Percentiles rank a stretch among this genome's conserved stretches.
phyloP scores from a whole-genome alignment of 2,888 invertebrate species.

The Thera obeliscata region DNA sequence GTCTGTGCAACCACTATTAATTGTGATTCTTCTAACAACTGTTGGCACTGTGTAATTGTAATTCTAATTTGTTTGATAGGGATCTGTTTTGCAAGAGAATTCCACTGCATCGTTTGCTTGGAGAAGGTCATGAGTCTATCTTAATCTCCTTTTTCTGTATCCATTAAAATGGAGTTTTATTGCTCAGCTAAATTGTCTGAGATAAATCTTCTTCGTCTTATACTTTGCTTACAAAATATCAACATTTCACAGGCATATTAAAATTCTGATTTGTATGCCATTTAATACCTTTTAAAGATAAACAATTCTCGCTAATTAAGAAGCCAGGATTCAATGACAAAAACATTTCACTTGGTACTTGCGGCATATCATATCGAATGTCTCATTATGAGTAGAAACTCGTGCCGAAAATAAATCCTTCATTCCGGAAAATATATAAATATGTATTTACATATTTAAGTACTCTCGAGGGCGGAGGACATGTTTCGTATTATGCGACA shows the following conservation, averaged over 20 bases:
- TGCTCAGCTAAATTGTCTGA: background rate
- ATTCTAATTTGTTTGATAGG: slow-evolving; percentile 36
- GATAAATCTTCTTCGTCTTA: background rate
- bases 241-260: background rate
- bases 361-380: slow-evolving; percentile 21
- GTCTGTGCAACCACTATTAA: slow-evolving; percentile 43
- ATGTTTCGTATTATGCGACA: slow-evolving; percentile 42
- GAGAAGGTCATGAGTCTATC: slow-evolving; percentile 14
- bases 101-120: slow-evolving; percentile 14
- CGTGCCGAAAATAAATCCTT: slow-evolving; percentile 33
- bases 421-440: slow-evolving; percentile 33
- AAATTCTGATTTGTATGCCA: background rate
- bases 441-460: slow-evolving; percentile 50
- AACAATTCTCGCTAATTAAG: slow-evolving; percentile 16
- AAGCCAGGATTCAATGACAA: slow-evolving; percentile 14
- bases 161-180: background rate
- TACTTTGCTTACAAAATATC: background rate
- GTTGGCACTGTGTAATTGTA: slow-evolving; percentile 31
- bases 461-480: slow-evolving; percentile 35
- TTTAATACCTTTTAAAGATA: background rate
- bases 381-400: slow-evolving; percentile 29
- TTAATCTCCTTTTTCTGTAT: background rate
- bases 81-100: slow-evolving; percentile 26
- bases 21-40: slow-evolving; percentile 49
- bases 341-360: slow-evolving; percentile 9